These are phyloP conservation scores for Stramonita haemastoma DNA, from an alignment of 2,888 invertebrate genomes.

Conservation along the genomic window DNA sequence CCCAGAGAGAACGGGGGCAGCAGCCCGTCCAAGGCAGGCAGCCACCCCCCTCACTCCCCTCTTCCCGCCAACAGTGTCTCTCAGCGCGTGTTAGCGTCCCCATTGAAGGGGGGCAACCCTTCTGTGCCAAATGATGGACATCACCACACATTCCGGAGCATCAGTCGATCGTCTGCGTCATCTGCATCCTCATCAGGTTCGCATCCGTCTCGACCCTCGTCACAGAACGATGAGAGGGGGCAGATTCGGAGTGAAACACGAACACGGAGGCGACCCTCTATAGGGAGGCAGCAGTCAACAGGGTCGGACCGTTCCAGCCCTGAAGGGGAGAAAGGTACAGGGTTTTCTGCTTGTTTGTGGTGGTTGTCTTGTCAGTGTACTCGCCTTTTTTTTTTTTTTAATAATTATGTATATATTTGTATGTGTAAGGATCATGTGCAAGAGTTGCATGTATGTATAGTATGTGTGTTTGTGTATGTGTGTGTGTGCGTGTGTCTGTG, in stretches of 20 bases:
- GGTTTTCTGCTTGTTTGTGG: neutral
- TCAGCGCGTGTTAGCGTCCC: constrained; percentile 9
- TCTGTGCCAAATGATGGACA: constrained; percentile 49
- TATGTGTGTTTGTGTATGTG: neutral
- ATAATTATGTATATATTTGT: neutral
- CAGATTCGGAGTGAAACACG: constrained; percentile 46
- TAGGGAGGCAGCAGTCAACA: constrained; percentile 22
- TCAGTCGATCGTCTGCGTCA: constrained; percentile 63
- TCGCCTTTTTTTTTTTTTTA: neutral
- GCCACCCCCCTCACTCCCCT: constrained; percentile 26
- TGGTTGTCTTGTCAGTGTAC: neutral
- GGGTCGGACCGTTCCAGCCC: constrained; percentile 48
- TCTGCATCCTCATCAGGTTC: constrained; percentile 61
- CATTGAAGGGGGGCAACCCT: constrained; percentile 45
- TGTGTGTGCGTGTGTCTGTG: neutral
- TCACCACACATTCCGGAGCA: constrained; percentile 61
- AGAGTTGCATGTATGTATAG: neutral
- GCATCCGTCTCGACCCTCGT: constrained; percentile 54
- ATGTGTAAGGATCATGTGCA: neutral
- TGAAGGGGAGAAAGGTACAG: constrained; percentile 36
- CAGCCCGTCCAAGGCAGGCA: constrained; percentile 6
- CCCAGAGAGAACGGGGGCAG: constrained; percentile 3
- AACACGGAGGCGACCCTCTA: constrained; percentile 38
- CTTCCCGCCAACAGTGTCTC: constrained; percentile 35
- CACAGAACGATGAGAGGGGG: constrained; percentile 48